Percentiles rank a stretch among this genome's conserved stretches.
phyloP scores from a whole-genome alignment of 1,140 invertebrate species.

The Euura lappo region DNA sequence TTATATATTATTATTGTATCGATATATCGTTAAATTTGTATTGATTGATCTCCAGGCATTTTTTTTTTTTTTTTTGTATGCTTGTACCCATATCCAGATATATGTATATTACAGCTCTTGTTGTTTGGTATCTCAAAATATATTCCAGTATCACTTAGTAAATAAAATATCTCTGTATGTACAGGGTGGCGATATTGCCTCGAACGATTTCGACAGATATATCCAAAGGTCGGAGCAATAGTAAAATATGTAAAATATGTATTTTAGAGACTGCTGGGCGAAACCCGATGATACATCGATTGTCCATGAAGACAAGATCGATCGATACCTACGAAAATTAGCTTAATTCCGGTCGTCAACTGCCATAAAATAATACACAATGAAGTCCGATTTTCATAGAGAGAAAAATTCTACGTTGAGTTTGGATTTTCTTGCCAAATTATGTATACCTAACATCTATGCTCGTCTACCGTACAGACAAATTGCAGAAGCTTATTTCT shows the following conservation, averaged over 20 bases:
- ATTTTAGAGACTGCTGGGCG: too few species aligned
- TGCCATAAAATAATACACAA: too few species aligned
- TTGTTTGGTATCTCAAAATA: slow-evolving; percentile 4
- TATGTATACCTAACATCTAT: neutral
- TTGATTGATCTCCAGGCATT: neutral
- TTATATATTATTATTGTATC: too few species aligned
- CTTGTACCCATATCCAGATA: neutral
- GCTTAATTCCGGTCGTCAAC: too few species aligned
- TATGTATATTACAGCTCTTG: neutral
- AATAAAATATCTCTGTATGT: neutral
- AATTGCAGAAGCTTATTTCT: slow-evolving; percentile 1
- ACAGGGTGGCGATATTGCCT: neutral
- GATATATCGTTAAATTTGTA: neutral
- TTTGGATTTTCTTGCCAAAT: neutral
- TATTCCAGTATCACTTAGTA: neutral
- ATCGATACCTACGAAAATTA: too few species aligned
- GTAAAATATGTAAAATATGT: too few species aligned
- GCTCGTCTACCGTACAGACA: neutral
- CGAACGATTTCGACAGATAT: neutral
- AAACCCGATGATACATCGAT: too few species aligned
- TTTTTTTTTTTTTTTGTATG: neutral
- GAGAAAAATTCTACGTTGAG: too few species aligned
- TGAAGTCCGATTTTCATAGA: too few species aligned
- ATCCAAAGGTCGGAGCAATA: neutral
- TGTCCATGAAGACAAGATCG: too few species aligned